Conservation (phyloP, 2,113 vertebrate genomes). For the Xyliphius kryptos region DNA sequence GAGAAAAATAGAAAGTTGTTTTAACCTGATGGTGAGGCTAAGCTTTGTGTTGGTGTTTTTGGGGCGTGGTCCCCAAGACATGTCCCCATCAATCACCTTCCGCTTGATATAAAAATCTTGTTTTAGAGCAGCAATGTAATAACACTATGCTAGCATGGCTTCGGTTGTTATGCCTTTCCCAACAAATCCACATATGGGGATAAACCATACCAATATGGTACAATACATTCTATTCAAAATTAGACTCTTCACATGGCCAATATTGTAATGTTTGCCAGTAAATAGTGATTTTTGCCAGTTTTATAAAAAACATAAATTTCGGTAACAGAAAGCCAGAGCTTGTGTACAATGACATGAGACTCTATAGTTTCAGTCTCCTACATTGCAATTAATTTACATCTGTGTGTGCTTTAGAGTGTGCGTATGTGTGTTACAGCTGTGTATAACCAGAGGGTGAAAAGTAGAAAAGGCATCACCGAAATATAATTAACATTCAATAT, state of each 20-base stretch:
- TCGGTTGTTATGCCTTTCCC: too few species aligned
- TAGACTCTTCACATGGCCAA: too few species aligned
- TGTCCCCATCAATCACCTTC: constrained; percentile 25
- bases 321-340: too few species aligned
- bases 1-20: constrained; percentile 74
- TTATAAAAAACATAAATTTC: too few species aligned
- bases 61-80: neutral
- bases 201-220: too few species aligned
- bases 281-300: too few species aligned
- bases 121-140: neutral
- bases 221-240: too few species aligned
- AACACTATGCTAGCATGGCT: neutral
- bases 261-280: too few species aligned
- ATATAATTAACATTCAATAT: constrained; percentile 97
- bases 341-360: too few species aligned
- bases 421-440: constrained; percentile 15
- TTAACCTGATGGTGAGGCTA: constrained; percentile 82
- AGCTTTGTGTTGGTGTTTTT: constrained; percentile 32
- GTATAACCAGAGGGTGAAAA: constrained; percentile 60
- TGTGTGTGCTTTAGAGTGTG: neutral
- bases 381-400: neutral
- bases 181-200: too few species aligned
- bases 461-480: constrained; percentile 76
- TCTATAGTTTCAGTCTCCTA: too few species aligned
- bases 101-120: neutral